Conservation (phyloP, 2,888 invertebrate species). For the Scaptomyza flava region DNA sequence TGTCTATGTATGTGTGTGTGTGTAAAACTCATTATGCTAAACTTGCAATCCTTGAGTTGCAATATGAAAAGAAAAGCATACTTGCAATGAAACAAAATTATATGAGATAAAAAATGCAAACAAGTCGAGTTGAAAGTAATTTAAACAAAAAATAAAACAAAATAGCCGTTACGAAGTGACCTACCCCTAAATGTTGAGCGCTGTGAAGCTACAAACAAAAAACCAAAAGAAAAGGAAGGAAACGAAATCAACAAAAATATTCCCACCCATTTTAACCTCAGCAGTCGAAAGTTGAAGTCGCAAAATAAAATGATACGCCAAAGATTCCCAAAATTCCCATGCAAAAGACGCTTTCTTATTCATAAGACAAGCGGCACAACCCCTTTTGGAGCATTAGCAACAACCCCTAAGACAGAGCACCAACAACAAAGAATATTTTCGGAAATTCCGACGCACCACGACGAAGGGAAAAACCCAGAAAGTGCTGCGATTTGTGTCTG, state of each 20-base stretch:
- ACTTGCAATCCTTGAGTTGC: slow-evolving; percentile 30
- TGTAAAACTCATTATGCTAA: slow-evolving; percentile 58
- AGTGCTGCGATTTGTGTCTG: slow-evolving; percentile 64
- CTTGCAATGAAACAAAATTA: slow-evolving; percentile 23
- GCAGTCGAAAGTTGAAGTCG: slow-evolving; percentile 67
- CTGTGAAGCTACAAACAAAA: neutral
- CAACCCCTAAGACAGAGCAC: slow-evolving; percentile 32
- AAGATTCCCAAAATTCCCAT: slow-evolving; percentile 65
- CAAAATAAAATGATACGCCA: slow-evolving; percentile 17
- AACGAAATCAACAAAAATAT: slow-evolving; percentile 73
- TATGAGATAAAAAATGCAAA: slow-evolving; percentile 27
- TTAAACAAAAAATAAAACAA: slow-evolving; percentile 13
- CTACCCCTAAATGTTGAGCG: slow-evolving; percentile 24
- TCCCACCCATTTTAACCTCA: slow-evolving; percentile 83
- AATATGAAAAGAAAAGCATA: slow-evolving; percentile 7
- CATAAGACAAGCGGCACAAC: slow-evolving; percentile 29
- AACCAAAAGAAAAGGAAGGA: slow-evolving; percentile 20
- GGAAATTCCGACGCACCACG: slow-evolving; percentile 23
- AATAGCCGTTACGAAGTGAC: slow-evolving; percentile 21
- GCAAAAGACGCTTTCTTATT: slow-evolving; percentile 45
- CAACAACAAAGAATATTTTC: slow-evolving; percentile 19
- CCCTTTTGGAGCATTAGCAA: slow-evolving; percentile 15
- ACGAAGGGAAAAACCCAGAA: slow-evolving; percentile 57
- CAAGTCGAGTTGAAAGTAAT: slow-evolving; percentile 48
- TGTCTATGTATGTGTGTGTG: slow-evolving; percentile 20